Base-by-base conservation (phyloP, 1,140 invertebrate genomes). In the Plodia interpunctella region DNA sequence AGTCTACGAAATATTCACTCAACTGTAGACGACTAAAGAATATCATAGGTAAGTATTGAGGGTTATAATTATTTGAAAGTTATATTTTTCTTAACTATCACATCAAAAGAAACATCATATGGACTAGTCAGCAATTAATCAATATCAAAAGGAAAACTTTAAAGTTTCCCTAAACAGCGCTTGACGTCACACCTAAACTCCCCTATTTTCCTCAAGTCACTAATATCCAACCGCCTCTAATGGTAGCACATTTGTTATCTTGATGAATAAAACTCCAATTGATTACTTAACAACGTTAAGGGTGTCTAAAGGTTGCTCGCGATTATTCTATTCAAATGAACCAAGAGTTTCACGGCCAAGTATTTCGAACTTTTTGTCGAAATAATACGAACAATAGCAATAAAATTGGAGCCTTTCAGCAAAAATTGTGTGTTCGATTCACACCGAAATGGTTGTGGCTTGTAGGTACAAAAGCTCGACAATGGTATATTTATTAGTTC, bases 221-320 rank as follows among this genome's bases (percentile, higher is more conserved):
- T 32, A 32, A 32, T 35, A 55, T 60, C 49, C 49, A 55, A 25
- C 59, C 17, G 57, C 19, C 18, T 52, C 44, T 61, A 51, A 60
- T 55, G 52, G 9, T 52, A 18, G 9, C 5, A 55, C 49, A 56
- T 56, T 56, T 55, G 20, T 65, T 69, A 69, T 69, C 60, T 55
- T 51, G 60, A 62, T 65, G 20, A 58, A 49, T n/a, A 44, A 57
- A 69, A 51, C 52, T 63, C 56, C 56, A 65, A 71, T 66, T 65
- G 65, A 71, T 69, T 71, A 64, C 60, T 63, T 66, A 70, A 73
- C 63, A 63, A 55, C n/a, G 20, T 9, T 44, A 32, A 57, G 53
- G 51, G 59, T 50, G 62, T 44, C 52, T 28, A 49, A 58, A 57
- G 53, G 38, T 57, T 55, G 32, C 25, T 50, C 19, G 63, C 53